A percentile compares a stretch with the other conserved stretches of the same genome.
Evolutionary conservation across 2,797 vertebrate species (phyloP).

Genomic region (Catostomus latipinnis): DNA sequence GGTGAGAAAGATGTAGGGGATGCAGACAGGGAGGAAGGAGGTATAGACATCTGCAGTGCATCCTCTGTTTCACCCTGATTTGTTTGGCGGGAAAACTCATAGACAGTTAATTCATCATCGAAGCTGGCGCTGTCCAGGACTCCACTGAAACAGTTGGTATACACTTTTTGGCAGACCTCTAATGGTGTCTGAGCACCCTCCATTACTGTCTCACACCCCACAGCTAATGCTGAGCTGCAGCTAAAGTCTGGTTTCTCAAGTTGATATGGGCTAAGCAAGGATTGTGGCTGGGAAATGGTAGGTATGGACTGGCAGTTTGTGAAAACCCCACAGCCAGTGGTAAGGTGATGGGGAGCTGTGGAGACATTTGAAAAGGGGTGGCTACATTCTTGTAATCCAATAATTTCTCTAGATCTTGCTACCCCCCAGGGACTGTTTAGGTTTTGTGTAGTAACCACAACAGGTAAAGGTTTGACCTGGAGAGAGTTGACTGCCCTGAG

Average conservation of each 20-base stretch:
- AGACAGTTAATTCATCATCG: slow-evolving; percentile 78
- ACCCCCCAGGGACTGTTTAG: slow-evolving; percentile 67
- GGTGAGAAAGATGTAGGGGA: slow-evolving; percentile 66
- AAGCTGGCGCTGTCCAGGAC: slow-evolving; percentile 70
- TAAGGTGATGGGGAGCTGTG: slow-evolving; percentile 49
- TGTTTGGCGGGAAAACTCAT: slow-evolving; percentile 73
- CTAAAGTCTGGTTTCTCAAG: slow-evolving; percentile 69
- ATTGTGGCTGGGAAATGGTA: slow-evolving; percentile 59
- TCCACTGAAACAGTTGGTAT: slow-evolving; percentile 87
- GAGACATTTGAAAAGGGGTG: not conserved
- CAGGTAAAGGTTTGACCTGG: slow-evolving; percentile 48
- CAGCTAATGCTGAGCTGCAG: slow-evolving; percentile 68
- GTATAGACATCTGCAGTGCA: slow-evolving; percentile 72
- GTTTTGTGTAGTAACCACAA: slow-evolving; percentile 79
- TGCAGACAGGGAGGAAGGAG: slow-evolving; percentile 74
- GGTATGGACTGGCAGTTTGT: slow-evolving; percentile 68
- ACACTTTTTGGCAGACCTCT: slow-evolving; percentile 83
- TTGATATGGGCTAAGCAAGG: slow-evolving; percentile 43
- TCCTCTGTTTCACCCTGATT: slow-evolving; percentile 56
- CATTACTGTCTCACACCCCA: slow-evolving; percentile 72
- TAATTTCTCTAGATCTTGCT: slow-evolving; percentile 29
- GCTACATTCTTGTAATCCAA: slow-evolving; percentile 33
- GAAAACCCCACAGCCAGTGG: slow-evolving; percentile 70
- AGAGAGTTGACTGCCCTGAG: slow-evolving; percentile 17
- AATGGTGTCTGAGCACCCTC: slow-evolving; percentile 73